Percentiles rank a stretch among this genome's conserved stretches.
Conservation (phyloP, 2,888 invertebrate species). For the Temnothorax rugatulus region DNA sequence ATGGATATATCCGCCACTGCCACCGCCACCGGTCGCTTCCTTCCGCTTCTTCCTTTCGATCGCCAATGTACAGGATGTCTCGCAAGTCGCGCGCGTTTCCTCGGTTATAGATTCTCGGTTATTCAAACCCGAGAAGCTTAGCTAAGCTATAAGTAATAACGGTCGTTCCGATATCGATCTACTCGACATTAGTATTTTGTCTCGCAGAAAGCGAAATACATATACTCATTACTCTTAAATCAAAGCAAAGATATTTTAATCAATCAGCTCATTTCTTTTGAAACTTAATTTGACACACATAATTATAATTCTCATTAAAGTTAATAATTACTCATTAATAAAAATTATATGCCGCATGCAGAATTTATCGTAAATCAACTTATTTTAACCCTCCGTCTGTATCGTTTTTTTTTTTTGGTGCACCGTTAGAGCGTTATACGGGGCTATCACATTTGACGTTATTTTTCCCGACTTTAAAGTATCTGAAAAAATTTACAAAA, state of each 20-base stretch:
- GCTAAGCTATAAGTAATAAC: neutral
- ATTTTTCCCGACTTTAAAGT: too few species aligned
- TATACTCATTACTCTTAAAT: neutral
- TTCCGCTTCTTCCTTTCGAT: conserved; percentile 46
- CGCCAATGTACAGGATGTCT: conserved; percentile 36
- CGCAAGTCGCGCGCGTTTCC: conserved; percentile 4
- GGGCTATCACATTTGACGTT: too few species aligned
- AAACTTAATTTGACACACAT: neutral
- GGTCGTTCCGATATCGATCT: neutral
- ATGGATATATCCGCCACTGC: conserved; percentile 66
- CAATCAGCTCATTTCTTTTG: neutral
- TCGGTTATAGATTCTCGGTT: neutral
- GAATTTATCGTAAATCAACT: too few species aligned
- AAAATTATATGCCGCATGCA: neutral
- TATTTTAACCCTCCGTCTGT: too few species aligned
- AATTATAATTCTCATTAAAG: neutral
- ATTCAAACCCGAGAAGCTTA: conserved; percentile 9
- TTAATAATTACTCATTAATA: neutral
- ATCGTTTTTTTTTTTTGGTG: too few species aligned
- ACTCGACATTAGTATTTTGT: neutral
- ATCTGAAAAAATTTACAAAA: too few species aligned
- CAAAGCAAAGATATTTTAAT: neutral
- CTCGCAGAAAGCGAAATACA: neutral
- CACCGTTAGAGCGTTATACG: too few species aligned
- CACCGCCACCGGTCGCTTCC: conserved; percentile 58